These are phyloP conservation scores for Oncorhynchus keta DNA, from an alignment of 2,113 vertebrate genomes.

Conservation along the genomic window DNA sequence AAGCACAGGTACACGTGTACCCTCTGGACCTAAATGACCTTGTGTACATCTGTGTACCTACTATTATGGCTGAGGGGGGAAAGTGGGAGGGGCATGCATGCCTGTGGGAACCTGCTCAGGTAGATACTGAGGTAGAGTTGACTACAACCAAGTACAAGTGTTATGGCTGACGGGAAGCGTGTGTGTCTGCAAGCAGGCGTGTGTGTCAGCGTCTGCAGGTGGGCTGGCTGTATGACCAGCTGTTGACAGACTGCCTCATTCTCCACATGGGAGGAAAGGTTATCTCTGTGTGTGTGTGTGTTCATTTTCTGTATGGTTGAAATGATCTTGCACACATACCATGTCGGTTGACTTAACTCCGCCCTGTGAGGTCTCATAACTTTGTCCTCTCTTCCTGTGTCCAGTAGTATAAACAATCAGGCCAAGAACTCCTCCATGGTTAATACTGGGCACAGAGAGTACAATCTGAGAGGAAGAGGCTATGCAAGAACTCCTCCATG, in stretches of 20 bases:
- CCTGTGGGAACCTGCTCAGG: background rate
- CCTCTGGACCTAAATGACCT: background rate
- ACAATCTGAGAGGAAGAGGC: background rate
- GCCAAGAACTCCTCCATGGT: no score
- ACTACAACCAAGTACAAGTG: no score
- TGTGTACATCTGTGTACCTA: background rate
- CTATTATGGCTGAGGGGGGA: background rate
- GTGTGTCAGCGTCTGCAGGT: slow-evolving; percentile 61
- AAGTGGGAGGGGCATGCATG: background rate
- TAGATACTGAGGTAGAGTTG: no score
- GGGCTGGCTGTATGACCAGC: slow-evolving; percentile 72
- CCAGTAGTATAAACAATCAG: no score
- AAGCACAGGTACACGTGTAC: background rate
- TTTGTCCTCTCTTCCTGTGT: slow-evolving; percentile 30
- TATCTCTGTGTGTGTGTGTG: slow-evolving; percentile 64
- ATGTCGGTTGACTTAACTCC: slow-evolving; percentile 69
- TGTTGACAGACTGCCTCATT: slow-evolving; percentile 72
- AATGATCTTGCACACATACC: slow-evolving; percentile 58
- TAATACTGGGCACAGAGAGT: background rate
- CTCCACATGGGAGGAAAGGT: slow-evolving; percentile 69
- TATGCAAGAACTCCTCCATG: background rate
- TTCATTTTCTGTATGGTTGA: slow-evolving; percentile 51
- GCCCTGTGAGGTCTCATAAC: slow-evolving; percentile 64
- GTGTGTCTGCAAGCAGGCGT: slow-evolving; percentile 25
- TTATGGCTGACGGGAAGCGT: background rate